Conservation (phyloP, 2,888 invertebrate genomes). For the Alentia gelatinosa region DNA sequence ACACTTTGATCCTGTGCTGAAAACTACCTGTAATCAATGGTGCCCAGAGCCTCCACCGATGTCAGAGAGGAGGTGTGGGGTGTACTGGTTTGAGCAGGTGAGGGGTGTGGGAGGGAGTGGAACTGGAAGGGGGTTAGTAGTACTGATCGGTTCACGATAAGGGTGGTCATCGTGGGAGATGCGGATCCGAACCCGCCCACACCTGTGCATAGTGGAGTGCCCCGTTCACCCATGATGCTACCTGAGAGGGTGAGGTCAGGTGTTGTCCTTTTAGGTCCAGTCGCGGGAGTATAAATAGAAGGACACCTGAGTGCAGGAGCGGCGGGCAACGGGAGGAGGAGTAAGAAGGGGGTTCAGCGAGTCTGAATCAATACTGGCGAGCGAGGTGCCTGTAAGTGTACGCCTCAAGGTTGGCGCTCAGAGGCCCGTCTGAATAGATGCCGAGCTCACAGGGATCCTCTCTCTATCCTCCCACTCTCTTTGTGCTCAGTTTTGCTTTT, state of each 20-base stretch:
- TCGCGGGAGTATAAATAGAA: neutral
- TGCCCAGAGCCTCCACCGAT: neutral
- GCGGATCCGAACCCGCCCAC: too few species aligned
- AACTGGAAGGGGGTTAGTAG: too few species aligned
- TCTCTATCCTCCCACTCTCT: too few species aligned
- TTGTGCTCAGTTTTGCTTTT: too few species aligned
- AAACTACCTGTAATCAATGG: neutral
- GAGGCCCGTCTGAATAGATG: too few species aligned
- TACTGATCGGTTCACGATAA: too few species aligned
- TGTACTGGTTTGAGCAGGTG: neutral
- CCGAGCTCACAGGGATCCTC: too few species aligned
- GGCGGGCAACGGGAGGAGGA: neutral
- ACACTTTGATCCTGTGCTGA: neutral
- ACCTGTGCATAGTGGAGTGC: too few species aligned
- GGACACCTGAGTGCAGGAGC: neutral
- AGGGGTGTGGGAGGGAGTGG: neutral
- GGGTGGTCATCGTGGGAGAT: too few species aligned
- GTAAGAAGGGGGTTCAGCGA: neutral
- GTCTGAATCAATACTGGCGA: neutral
- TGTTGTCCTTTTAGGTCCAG: neutral
- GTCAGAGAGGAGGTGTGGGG: neutral
- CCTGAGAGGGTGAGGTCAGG: neutral
- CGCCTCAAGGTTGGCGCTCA: too few species aligned
- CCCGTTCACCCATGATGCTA: neutral
- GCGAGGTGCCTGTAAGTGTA: neutral